Base-by-base conservation (phyloP, 2,888 invertebrate genomes). In the Philereme transversata region DNA sequence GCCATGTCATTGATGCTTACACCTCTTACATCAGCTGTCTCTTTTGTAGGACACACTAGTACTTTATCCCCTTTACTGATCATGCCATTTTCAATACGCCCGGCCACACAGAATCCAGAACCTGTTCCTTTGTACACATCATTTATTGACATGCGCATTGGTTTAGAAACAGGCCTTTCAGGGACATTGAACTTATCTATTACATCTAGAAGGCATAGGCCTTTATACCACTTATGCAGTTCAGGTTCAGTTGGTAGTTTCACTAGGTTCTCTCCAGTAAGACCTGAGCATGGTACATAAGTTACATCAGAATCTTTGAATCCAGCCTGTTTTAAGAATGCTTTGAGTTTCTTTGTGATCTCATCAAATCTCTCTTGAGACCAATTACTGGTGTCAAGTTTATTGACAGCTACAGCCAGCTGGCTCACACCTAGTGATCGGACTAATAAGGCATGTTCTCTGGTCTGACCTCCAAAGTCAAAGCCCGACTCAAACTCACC, bases 401-500 rank as follows among this genome's bases (percentile, higher is more conserved):
- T 99, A 83, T 99, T 99, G 11, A 99, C 95, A 40, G 97, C 98
- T 1, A 99, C 98, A 10, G 97, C 97, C 45, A 99, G 83, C 86
- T 99, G 99, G 63, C 95, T 96, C 0, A 99, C 97, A 41, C 99
- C 99, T 88, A 95, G 75, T 69, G 95, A 95, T 75, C 99, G 94
- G 3, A 99, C 96, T n/a, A 99, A 92, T 52, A 99, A 90, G 3
- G 99, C 98, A 92, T 99, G 99, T 85, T 99, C 99, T 65, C 99
- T 93, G 0, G 99, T 99, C 88, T 99, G 99, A 1, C 99, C 99
- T 8, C 99, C 99, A 72, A 96, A 95, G 77, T 99, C 99, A 87
- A 99, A 99, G 1, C 99, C 99, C 46, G 99, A 98, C 88, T 99
- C 99, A 89, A 99, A 99, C 90, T 99, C 99, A 34, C 99, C 99